Percentiles rank a stretch among this genome's conserved stretches.
Conservation (phyloP, 2,797 vertebrate species). For the Eutrigla gurnardus region DNA sequence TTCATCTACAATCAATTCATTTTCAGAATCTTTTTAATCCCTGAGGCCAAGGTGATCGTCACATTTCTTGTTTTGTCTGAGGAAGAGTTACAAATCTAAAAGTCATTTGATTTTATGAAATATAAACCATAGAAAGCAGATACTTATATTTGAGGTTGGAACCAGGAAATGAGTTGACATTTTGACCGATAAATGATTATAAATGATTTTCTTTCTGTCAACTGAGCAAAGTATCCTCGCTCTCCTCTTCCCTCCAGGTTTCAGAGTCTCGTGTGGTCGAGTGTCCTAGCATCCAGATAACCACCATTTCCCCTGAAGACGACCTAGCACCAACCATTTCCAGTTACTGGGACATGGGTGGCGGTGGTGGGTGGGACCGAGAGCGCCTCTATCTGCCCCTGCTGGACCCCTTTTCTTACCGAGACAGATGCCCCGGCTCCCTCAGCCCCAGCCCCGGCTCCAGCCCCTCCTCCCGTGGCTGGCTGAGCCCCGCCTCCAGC, state of each 20-base stretch:
- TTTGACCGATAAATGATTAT: background rate
- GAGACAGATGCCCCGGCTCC: slow-evolving; percentile 87
- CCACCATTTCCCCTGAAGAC: slow-evolving; percentile 91
- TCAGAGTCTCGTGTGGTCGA: slow-evolving; percentile 90
- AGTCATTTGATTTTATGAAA: background rate
- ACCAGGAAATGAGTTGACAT: background rate
- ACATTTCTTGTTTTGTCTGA: background rate
- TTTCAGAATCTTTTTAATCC: background rate
- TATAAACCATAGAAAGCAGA: background rate
- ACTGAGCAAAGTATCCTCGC: background rate
- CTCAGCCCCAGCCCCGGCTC: slow-evolving; percentile 93
- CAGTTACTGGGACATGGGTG: slow-evolving; percentile 83
- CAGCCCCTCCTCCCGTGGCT: slow-evolving; percentile 91
- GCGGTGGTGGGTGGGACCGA: slow-evolving; percentile 85
- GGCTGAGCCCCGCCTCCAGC: slow-evolving; percentile 92
- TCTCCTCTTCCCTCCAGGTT: slow-evolving; percentile 68
- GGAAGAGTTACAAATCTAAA: background rate
- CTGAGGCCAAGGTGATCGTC: background rate
- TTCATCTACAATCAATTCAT: background rate
- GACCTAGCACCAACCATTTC: slow-evolving; percentile 74
- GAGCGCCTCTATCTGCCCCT: slow-evolving; percentile 90
- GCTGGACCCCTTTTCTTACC: slow-evolving; percentile 89
- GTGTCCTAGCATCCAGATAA: slow-evolving; percentile 96
- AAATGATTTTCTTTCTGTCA: background rate
- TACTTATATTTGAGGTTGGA: background rate